Evolutionary conservation across 2,888 invertebrate genomes (phyloP).

Genomic region (Lepas anatifera): DNA sequence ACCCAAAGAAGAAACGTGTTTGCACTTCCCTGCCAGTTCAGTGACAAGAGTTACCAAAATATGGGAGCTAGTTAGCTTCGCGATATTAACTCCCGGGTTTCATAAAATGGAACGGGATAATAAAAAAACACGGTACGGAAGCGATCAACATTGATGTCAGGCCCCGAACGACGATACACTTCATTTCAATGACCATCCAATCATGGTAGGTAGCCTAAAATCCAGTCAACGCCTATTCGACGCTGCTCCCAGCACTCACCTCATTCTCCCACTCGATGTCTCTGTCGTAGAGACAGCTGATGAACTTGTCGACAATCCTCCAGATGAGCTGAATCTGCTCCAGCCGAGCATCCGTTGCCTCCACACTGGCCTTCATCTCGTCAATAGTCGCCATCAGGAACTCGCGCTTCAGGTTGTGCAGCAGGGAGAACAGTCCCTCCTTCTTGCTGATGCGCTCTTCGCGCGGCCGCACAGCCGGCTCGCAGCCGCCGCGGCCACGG

Average conservation of each 20-base stretch:
- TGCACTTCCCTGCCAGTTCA: too few species aligned
- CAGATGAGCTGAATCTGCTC: slow-evolving; percentile 8
- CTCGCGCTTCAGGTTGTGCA: slow-evolving; percentile 13
- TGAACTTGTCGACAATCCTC: neutral
- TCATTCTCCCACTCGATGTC: slow-evolving; percentile 1
- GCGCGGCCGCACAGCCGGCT: neutral
- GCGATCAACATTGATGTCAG: too few species aligned
- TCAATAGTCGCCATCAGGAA: neutral
- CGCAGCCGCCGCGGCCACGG: neutral
- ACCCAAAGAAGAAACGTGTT: too few species aligned
- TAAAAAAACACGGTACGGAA: too few species aligned
- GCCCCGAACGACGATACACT: too few species aligned
- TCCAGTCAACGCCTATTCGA: too few species aligned
- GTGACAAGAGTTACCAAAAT: too few species aligned
- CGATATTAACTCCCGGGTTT: too few species aligned
- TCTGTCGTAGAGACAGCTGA: neutral
- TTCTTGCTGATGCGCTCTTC: slow-evolving; percentile 12
- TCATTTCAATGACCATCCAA: too few species aligned
- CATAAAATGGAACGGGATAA: too few species aligned
- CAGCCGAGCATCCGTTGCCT: slow-evolving; percentile 2
- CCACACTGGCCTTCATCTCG: neutral
- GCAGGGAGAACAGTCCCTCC: slow-evolving; percentile 7
- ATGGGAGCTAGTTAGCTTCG: too few species aligned
- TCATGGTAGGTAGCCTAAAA: too few species aligned
- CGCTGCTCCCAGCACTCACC: neutral